These are phyloP conservation scores for Drosophila eohydei DNA, from an alignment of 2,888 invertebrate species.

Conservation along the genomic window DNA sequence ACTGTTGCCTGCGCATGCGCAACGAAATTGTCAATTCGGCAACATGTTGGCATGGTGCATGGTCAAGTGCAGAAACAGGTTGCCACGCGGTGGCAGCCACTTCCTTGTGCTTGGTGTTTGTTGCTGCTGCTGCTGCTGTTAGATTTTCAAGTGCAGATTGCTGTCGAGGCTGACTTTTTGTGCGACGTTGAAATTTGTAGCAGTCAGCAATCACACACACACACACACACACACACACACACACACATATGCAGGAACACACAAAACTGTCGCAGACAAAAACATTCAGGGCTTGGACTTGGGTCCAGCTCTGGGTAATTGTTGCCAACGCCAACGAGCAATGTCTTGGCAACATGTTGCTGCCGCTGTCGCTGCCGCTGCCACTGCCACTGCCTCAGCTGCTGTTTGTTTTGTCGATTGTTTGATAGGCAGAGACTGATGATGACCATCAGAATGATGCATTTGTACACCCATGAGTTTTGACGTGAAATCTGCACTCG, in stretches of 20 bases:
- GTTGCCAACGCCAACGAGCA: conserved; percentile 70
- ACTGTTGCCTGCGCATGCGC: conserved; percentile 58
- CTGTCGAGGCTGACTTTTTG: conserved; percentile 59
- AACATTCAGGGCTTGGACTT: conserved; percentile 20
- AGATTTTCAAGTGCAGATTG: conserved; percentile 72
- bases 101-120: conserved; percentile 64
- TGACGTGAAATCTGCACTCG: conserved; percentile 82
- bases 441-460: conserved; percentile 84
- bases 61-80: conserved; percentile 82
- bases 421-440: conserved; percentile 83
- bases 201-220: conserved; percentile 68
- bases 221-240: conserved; percentile 31
- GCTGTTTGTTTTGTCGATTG: conserved; percentile 72
- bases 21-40: conserved; percentile 79
- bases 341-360: conserved; percentile 58
- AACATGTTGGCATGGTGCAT: conserved; percentile 80
- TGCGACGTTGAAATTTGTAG: conserved; percentile 79
- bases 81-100: conserved; percentile 64
- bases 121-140: conserved; percentile 59
- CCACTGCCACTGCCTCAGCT: conserved; percentile 22
- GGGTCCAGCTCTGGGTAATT: conserved; percentile 57
- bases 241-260: conserved; percentile 20
- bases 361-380: conserved; percentile 29
- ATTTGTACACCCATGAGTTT: conserved; percentile 83
- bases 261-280: conserved; percentile 53